Evolutionary conservation across 2,113 vertebrate genomes (phyloP).

Genomic region (Meles meles): DNA sequence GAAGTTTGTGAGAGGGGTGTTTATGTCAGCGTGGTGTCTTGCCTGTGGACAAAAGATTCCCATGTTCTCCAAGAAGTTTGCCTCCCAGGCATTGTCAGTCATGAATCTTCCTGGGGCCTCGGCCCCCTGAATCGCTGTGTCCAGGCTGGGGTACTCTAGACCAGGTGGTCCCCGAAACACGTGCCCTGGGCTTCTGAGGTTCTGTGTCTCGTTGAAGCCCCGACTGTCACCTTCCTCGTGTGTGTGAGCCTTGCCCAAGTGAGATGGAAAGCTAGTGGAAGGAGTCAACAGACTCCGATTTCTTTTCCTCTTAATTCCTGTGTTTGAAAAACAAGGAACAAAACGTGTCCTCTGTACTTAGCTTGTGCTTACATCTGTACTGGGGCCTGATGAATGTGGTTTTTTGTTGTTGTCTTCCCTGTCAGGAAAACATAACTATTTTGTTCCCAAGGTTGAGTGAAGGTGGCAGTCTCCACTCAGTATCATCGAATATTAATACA

Average conservation of each 20-base stretch:
- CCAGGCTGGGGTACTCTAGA: constrained; percentile 62
- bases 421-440: constrained; percentile 43
- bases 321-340: not conserved
- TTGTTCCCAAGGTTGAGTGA: constrained; percentile 27
- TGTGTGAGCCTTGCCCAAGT: constrained; percentile 51
- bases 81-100: not conserved
- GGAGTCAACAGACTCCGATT: not conserved
- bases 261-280: not conserved
- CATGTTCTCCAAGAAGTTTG: constrained; percentile 54
- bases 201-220: constrained; percentile 33
- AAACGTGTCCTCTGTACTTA: not conserved
- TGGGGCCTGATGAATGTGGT: not conserved
- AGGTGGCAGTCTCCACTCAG: constrained; percentile 45
- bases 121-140: constrained; percentile 34
- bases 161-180: constrained; percentile 63
- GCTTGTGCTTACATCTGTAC: not conserved
- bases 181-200: constrained; percentile 41
- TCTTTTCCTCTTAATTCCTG: not conserved
- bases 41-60: constrained; percentile 32
- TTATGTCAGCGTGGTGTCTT: not conserved
- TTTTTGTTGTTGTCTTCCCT: not conserved
- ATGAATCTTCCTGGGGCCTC: constrained; percentile 45
- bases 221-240: constrained; percentile 52
- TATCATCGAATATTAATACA: constrained; percentile 73
- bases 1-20: not conserved